Evolutionary conservation across 2,113 vertebrate species (phyloP).

Genomic region (Nerophis ophidion): DNA sequence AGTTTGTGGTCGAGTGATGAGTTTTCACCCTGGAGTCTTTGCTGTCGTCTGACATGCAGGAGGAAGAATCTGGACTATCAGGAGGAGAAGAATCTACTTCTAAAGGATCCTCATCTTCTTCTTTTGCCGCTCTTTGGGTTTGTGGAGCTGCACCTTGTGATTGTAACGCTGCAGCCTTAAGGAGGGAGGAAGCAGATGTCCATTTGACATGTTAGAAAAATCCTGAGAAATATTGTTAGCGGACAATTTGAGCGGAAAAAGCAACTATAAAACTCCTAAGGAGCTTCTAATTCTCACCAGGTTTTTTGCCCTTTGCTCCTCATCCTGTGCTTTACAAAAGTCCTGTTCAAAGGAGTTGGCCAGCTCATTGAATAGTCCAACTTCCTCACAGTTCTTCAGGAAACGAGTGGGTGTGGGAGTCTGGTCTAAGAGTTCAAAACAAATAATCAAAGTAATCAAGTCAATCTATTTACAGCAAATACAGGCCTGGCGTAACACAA

Average conservation of each 20-base stretch:
- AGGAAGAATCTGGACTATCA: conserved; percentile 78
- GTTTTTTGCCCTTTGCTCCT: conserved; percentile 80
- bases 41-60: conserved; percentile 71
- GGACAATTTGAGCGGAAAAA: neutral
- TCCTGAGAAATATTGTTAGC: neutral
- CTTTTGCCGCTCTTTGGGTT: conserved; percentile 80
- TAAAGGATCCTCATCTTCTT: conserved; percentile 85
- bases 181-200: conserved; percentile 7
- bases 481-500: neutral
- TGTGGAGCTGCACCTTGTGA: conserved; percentile 65
- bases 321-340: conserved; percentile 88
- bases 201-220: conserved; percentile 2
- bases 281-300: conserved; percentile 47
- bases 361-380: conserved; percentile 93
- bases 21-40: conserved; percentile 56
- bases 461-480: neutral
- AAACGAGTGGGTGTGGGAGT: conserved; percentile 96
- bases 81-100: conserved; percentile 89
- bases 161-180: conserved; percentile 2
- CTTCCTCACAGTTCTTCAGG: conserved; percentile 97
- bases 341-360: conserved; percentile 94
- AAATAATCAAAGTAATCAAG: neutral
- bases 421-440: conserved; percentile 74
- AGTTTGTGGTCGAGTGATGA: neutral
- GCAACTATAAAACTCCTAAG: neutral